phyloP scores from a whole-genome alignment of 2,888 invertebrate species.

The Orchesellides sinensis region DNA sequence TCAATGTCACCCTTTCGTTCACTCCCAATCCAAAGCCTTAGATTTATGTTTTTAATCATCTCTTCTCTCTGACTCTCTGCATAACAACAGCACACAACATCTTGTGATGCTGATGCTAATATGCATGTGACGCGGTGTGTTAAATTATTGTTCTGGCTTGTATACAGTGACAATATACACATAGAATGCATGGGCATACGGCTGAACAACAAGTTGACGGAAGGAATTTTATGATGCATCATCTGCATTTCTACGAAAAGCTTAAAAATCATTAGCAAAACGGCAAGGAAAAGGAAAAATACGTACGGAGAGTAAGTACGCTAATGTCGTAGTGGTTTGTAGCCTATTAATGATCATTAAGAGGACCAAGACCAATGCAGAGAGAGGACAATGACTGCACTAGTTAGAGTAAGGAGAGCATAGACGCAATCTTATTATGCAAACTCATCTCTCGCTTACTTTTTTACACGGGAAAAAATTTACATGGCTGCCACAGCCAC shows the following conservation, averaged over 20 bases:
- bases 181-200: not conserved
- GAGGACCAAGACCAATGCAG: not conserved
- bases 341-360: constrained; percentile 19
- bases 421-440: too few species aligned
- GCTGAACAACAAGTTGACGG: not conserved
- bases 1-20: constrained; percentile 67
- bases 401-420: too few species aligned
- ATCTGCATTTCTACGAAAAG: constrained; percentile 16
- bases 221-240: constrained; percentile 27
- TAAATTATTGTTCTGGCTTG: not conserved
- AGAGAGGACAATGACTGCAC: constrained; percentile 46
- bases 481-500: too few species aligned
- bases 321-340: not conserved
- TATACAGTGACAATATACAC: not conserved
- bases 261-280: constrained; percentile 35
- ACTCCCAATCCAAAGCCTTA: constrained; percentile 63
- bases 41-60: constrained; percentile 68
- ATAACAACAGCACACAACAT: not conserved
- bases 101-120: not conserved
- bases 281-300: not conserved
- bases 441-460: too few species aligned
- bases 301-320: not conserved
- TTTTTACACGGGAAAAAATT: too few species aligned
- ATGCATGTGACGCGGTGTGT: not conserved
- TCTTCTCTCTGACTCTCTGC: not conserved